A percentile compares a stretch with the other conserved stretches of the same genome.
Evolutionary conservation across 2,113 vertebrate genomes (phyloP).

Genomic region (Paraplagusia blochii): DNA sequence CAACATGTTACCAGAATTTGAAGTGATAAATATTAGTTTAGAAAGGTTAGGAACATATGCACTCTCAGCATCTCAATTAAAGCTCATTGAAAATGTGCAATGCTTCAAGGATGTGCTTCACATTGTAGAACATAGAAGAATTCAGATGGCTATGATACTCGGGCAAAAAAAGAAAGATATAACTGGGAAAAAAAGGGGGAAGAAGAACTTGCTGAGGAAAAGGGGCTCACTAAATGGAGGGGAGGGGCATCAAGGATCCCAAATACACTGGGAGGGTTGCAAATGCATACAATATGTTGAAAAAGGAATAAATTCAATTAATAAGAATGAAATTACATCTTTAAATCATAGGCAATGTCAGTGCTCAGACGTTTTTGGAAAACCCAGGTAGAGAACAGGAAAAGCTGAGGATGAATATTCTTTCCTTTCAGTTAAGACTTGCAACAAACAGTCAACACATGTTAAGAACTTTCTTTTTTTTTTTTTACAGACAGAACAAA

Average conservation of each 20-base stretch:
- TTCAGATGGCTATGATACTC: conserved; percentile 46
- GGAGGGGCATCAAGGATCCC: conserved; percentile 14
- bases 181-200: neutral
- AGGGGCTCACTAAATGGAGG: neutral
- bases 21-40: too few species aligned
- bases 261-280: conserved; percentile 6
- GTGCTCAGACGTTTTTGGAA: conserved; percentile 44
- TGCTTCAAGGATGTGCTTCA: conserved; percentile 40
- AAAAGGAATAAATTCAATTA: conserved; percentile 2
- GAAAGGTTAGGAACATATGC: conserved; percentile 1
- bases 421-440: conserved; percentile 49
- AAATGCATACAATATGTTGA: neutral
- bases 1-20: too few species aligned
- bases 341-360: conserved; percentile 33
- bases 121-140: conserved; percentile 67
- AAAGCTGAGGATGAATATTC: conserved; percentile 34
- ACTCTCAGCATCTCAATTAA: conserved; percentile 59
- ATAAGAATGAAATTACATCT: conserved; percentile 13
- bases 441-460: conserved; percentile 39
- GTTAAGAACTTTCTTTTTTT: conserved; percentile 29
- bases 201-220: conserved; percentile 7
- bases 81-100: conserved; percentile 56
- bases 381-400: conserved; percentile 19
- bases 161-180: conserved; percentile 22
- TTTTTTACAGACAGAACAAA: conserved; percentile 43